phyloP scores from a whole-genome alignment of 2,888 invertebrate genomes.

The Pyrrhosoma nymphula region DNA sequence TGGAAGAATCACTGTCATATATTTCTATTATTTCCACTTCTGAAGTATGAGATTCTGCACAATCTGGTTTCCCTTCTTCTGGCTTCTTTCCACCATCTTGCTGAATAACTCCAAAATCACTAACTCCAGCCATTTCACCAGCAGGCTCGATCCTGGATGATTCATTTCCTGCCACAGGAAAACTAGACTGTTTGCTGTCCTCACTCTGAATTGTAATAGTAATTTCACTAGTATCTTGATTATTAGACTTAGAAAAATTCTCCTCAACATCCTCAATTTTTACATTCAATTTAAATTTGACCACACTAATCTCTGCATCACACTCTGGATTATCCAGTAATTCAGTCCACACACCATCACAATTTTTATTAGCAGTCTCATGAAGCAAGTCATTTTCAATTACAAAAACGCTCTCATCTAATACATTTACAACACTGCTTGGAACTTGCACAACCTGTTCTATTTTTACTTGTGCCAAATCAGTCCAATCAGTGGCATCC shows the following conservation, averaged over 20 bases:
- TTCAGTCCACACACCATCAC: slow-evolving; percentile 12
- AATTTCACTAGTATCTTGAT: slow-evolving; percentile 67
- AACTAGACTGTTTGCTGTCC: neutral
- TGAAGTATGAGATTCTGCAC: neutral
- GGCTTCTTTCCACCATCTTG: neutral
- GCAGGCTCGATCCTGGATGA: neutral
- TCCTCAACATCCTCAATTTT: slow-evolving; percentile 72
- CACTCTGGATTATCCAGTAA: slow-evolving; percentile 9
- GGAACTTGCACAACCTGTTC: neutral
- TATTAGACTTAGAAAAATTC: slow-evolving; percentile 75
- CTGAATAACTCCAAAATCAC: neutral
- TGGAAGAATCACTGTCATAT: neutral
- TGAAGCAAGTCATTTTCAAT: neutral
- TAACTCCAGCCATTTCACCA: neutral
- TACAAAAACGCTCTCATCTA: neutral
- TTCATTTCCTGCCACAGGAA: neutral
- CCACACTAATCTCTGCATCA: slow-evolving; percentile 9
- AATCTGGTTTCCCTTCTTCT: neutral
- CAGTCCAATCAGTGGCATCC: neutral
- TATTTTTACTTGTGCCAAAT: neutral
- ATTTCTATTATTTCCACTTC: slow-evolving; percentile 55
- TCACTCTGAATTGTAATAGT: slow-evolving; percentile 57
- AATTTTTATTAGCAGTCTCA: neutral
- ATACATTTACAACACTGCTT: neutral
- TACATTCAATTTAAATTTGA: neutral